Base-by-base conservation (phyloP, 2,797 vertebrate species). In the Sebastes glaucus region DNA sequence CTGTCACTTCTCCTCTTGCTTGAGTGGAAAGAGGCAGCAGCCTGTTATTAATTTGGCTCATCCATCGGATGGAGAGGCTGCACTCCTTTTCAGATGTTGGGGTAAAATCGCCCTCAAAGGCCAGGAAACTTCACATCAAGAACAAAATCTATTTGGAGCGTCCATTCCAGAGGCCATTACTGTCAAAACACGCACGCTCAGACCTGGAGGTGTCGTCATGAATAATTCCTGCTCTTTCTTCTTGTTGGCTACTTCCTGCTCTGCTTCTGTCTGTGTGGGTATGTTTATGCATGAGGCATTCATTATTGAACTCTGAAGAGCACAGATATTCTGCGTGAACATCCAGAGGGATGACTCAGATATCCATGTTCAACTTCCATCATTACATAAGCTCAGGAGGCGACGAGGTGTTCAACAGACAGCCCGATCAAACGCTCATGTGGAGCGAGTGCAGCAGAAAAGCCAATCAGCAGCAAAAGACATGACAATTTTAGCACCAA, bases 271-370 rank as follows among this genome's bases (percentile, higher is more conserved):
- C 82, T 85, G 81, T 85, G 91, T 88, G 87, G 83, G 74, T 87
- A 86, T 88, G 91, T 92, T 89, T 88, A 89, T 90, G 86, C 86
- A 89, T 92, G 88, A 90, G 79, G 2, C 77, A 89, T 89, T 90
- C 76, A 92, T 91, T 90, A 92, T 93, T 91, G 78, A 92, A 89
- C 83, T 87, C 74, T 67, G 80, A 87, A 82, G 80, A 88, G 87
- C 82, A 74, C 60, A 53, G 88, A 92, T 89, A 92, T 93, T 92
- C 74, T 30, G 61, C 86, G 85, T 61, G 79, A 87, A 74, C 63
- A 83, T 78, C 85, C 56, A 49, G 77, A 62, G 49, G 77, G 83
- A 84, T 91, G 92, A 93, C 84, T 92, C 90, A 93, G 89, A 86
- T 73, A 64, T 83, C 84, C 74, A 83, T 57, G 75, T 81, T 86